Evolutionary conservation across 2,113 vertebrate species (phyloP), one percentile per base, ranked within the genome.

Genomic region (Capreolus pygargus): DNA sequence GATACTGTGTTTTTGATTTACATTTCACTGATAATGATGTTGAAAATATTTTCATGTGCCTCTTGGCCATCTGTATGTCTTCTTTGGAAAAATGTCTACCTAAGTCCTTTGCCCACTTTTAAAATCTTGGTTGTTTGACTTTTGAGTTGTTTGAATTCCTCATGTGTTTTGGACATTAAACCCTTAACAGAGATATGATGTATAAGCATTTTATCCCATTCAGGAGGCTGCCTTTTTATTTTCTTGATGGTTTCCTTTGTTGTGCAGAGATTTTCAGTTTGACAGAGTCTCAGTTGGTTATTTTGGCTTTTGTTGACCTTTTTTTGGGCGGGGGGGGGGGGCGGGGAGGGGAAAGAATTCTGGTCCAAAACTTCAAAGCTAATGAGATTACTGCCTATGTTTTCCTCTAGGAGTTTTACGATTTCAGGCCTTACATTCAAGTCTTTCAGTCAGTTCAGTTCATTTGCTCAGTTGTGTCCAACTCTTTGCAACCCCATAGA

Each of bases 281-380:
- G 33, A 55, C 13, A 8, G 9, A 55, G 52, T 27, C 52, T 55
- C 19, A 55, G 33, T 55, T 83, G 52, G 11, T 55, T 83, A 16
- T 36, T 36, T 83, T 36, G n/a, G 33, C 6, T 83, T 55, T 83
- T 83, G 50, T 83, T 83, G 52, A 7, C 52, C 6, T 55, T 83
- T 13, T 13, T 25, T 12, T 0, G 1, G 21, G 33, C 12, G 2
- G 23, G 13, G n/a, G 21, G 21, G 27, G 39, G 39, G 39, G 39
- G n/a, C n/a, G n/a, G n/a, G n/a, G n/a, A n/a, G n/a, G n/a, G n/a
- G n/a, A n/a, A 39, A 4, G 70, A 76, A 55, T 52, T 36, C n/a
- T n/a, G 2, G 21, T 55, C 52, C 52, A 36, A 83, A 55, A 83
- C 12, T 55, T 39, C 81, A 55, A 55, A 39, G 33, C 12, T n/a